Evolutionary conservation across 2,113 vertebrate genomes (phyloP).

Genomic region (Oncorhynchus clarkii): DNA sequence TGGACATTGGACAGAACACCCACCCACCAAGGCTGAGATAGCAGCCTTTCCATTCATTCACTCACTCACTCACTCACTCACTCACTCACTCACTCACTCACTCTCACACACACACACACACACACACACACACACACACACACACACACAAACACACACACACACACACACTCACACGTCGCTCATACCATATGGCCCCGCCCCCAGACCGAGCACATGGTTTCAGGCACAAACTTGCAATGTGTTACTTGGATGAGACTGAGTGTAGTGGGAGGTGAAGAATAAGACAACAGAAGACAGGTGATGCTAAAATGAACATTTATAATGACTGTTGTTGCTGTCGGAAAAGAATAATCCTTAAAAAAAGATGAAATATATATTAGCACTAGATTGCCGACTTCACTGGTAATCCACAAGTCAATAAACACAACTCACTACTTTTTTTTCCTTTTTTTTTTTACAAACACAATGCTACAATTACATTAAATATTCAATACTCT

Average conservation of each 20-base stretch:
- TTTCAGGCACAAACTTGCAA: constrained; percentile 64
- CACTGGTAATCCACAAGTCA: constrained; percentile 85
- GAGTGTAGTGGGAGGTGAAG: constrained; percentile 83
- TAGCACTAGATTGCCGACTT: constrained; percentile 85
- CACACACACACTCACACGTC: constrained; percentile 17
- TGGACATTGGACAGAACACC: constrained; percentile 76
- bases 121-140: constrained; percentile 26
- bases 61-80: constrained; percentile 20
- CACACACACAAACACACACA: neutral
- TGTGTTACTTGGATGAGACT: constrained; percentile 84
- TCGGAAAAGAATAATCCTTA: constrained; percentile 81
- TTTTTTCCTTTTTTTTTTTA: constrained; percentile 78
- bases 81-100: constrained; percentile 43
- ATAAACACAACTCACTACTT: constrained; percentile 83
- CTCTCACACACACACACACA: constrained; percentile 15
- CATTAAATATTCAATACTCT: constrained; percentile 86
- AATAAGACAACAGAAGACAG: constrained; percentile 88
- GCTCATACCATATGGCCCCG: constrained; percentile 50
- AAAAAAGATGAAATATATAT: constrained; percentile 83
- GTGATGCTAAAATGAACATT: constrained; percentile 88
- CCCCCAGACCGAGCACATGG: constrained; percentile 65
- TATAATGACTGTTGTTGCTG: constrained; percentile 85
- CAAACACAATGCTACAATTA: constrained; percentile 86
- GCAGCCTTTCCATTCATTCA: constrained; percentile 26
- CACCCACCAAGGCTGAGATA: constrained; percentile 41